Conservation (phyloP, 2,888 invertebrate species). For the Lithophane ornitopus region DNA sequence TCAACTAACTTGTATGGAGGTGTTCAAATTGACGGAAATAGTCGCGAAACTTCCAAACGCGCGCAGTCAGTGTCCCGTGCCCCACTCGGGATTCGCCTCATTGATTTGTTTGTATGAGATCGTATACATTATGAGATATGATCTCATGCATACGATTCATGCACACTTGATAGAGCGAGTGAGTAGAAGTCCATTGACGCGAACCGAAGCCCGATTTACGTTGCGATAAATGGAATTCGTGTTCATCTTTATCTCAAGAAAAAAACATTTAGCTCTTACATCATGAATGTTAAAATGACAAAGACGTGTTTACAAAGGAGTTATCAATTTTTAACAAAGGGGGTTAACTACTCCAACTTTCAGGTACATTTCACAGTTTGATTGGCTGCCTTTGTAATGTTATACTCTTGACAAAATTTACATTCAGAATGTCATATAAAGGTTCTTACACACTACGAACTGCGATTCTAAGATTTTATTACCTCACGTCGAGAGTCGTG, state of each 20-base stretch:
- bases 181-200: neutral
- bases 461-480: neutral
- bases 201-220: neutral
- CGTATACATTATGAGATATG: no score
- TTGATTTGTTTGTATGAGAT: neutral
- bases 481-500: neutral
- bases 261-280: neutral
- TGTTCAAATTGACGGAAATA: neutral
- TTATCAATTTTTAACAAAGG: conserved; percentile 8
- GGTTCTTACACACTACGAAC: neutral
- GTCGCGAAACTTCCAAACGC: neutral
- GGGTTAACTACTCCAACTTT: neutral
- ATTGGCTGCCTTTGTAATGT: conserved; percentile 24
- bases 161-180: neutral
- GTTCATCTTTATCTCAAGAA: neutral
- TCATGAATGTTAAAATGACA: neutral
- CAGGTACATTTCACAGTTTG: neutral
- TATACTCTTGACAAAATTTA: neutral
- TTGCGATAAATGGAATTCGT: neutral
- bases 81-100: neutral
- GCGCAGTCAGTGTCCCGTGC: neutral
- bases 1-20: neutral
- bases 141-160: neutral
- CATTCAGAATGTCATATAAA: neutral
- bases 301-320: neutral